Conservation (phyloP, 2,888 invertebrate species). For the Dromius quadrimaculatus region DNA sequence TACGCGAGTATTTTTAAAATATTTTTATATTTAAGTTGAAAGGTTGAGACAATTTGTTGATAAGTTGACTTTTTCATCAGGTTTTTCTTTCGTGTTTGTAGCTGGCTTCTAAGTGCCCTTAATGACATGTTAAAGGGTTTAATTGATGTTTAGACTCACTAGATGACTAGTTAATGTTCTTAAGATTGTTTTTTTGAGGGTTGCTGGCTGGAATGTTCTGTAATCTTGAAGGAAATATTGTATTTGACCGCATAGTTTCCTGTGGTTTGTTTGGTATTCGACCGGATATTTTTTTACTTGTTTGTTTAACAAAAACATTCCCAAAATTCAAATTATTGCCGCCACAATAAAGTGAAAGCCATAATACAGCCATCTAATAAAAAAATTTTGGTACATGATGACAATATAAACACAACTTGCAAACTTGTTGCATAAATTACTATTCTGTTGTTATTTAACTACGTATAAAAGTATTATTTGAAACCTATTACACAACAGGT, state of each 20-base stretch:
- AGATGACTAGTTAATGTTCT: slow-evolving; percentile 2
- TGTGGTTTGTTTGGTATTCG: slow-evolving; percentile 19
- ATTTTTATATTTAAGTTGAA: slow-evolving; percentile 46
- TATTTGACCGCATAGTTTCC: slow-evolving; percentile 17
- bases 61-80: slow-evolving; percentile 14
- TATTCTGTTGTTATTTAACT: no score
- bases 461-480: no score
- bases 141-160: slow-evolving; percentile 9
- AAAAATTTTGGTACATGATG: no score
- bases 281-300: no score
- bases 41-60: slow-evolving; percentile 42
- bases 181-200: slow-evolving; percentile 1
- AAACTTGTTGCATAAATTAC: no score
- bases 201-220: slow-evolving; percentile 5
- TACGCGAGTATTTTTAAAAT: slow-evolving; percentile 41
- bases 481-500: neutral
- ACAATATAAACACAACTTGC: no score
- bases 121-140: slow-evolving; percentile 16
- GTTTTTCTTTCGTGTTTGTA: slow-evolving; percentile 11
- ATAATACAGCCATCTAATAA: no score
- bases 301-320: no score
- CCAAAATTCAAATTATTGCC: no score
- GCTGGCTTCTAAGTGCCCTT: slow-evolving; percentile 5
- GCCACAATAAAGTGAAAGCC: no score
- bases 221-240: slow-evolving; percentile 24